Base-by-base conservation (phyloP, 2,797 vertebrate genomes). In the Erithacus rubecula region DNA sequence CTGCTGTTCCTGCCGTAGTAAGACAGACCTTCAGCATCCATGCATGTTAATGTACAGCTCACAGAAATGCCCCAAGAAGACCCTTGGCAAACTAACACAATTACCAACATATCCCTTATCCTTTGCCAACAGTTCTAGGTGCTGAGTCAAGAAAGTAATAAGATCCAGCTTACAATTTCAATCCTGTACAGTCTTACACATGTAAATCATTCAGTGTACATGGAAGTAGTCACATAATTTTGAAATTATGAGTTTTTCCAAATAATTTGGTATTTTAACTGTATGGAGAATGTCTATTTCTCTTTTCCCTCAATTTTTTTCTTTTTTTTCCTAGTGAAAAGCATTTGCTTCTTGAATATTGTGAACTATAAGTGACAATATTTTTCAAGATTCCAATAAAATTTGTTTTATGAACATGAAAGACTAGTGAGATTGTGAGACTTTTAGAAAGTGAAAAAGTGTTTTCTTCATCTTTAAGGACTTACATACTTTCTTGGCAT, bases 21-120 rank as follows among this genome's bases (percentile, higher is more conserved):
- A 59, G 11, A 6, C n/a, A 56, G 32, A 51, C 21, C 26, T 59
- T 78, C 39, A 70, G 22, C 29, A 37, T 10, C 34, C 29, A 12
- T 0, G 0, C 56, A 12, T 4, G 3, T 13, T 47, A 39, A 62
- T 9, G 12, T 4, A 5, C 46, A 56, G 10, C 51, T 49, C 43
- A 84, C 7, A 11, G 19, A 84, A 4, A 4, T 27, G 17, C 44
- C 67, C 11, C 60, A 67, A 68, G 53, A 53, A 52, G 19, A 68
- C 9, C 15, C 32, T 47, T 78, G 49, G 37, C 17, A 74, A 12
- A 39, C 27, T 21, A 60, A 44, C 12, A 36, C 2, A 12, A 12
- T 70, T 91, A 23, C 9, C 20, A 47, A 1, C 13, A 18, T 43
- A 27, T 44, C 11, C 17, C 10, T 14, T 49, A 29, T 15, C 6